These are phyloP conservation scores for Xylocopa sonorina DNA, from an alignment of 1,140 invertebrate genomes.

Conservation along the genomic window DNA sequence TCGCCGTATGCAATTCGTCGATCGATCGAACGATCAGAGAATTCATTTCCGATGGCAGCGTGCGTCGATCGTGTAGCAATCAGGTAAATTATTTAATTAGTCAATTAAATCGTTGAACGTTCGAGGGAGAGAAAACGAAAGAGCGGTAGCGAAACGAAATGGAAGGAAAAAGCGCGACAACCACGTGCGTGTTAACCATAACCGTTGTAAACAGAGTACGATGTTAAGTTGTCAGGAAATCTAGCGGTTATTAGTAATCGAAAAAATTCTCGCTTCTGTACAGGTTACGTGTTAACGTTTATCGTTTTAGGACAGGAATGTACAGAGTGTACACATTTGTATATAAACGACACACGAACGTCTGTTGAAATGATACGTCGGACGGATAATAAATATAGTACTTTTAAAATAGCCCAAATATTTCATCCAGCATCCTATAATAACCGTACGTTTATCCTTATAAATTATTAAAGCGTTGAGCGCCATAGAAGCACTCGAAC, in stretches of 20 bases:
- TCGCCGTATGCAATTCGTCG: not conserved
- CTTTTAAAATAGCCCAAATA: conserved; percentile 63
- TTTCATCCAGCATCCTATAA: not conserved
- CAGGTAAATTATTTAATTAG: conserved; percentile 62
- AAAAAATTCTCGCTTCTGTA: conserved; percentile 68
- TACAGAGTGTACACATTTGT: conserved; percentile 76
- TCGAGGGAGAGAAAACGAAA: not conserved
- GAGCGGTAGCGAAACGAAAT: not conserved
- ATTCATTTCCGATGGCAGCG: conserved; percentile 2
- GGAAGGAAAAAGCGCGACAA: not conserved
- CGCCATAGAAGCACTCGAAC: not conserved
- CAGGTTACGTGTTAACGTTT: conserved; percentile 66
- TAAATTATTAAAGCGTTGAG: conserved; percentile 9
- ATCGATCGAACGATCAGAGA: conserved; percentile 3
- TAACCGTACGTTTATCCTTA: not conserved
- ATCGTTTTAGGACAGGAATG: conserved; percentile 60
- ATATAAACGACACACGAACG: conserved; percentile 69
- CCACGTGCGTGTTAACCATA: conserved; percentile 31
- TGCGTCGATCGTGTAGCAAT: conserved; percentile 34
- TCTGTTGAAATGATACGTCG: conserved; percentile 48
- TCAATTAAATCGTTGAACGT: conserved; percentile 63
- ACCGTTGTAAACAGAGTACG: conserved; percentile 26
- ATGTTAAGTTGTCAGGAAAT: conserved; percentile 32
- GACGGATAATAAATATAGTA: conserved; percentile 69
- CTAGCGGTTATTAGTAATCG: conserved; percentile 39